A percentile compares a stretch with the other conserved stretches of the same genome.
These are phyloP conservation scores for Melanerpes aurifrons DNA, from an alignment of 2,113 vertebrate species.

Conservation along the genomic window DNA sequence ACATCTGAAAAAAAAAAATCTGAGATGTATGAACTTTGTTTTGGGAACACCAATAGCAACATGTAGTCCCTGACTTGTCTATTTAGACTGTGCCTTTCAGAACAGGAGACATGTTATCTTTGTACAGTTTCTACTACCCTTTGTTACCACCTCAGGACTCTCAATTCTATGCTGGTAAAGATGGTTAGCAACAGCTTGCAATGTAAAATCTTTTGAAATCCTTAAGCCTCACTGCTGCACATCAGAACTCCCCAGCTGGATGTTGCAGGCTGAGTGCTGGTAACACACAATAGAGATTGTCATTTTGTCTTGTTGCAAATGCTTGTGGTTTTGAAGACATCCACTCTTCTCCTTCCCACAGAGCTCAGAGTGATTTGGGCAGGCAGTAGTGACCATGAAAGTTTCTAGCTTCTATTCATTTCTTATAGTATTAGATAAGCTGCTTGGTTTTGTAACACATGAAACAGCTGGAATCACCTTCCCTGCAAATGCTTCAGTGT, in stretches of 20 bases:
- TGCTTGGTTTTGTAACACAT: background rate
- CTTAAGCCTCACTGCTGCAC: background rate
- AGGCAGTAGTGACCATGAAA: background rate
- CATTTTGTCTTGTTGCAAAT: background rate
- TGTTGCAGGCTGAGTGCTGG: background rate
- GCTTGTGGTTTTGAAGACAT: slow-evolving; percentile 28
- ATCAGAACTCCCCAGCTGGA: background rate
- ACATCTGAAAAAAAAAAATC: background rate
- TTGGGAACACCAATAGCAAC: background rate
- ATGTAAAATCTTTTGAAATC: background rate
- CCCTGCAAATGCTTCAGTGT: background rate
- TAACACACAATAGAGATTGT: background rate
- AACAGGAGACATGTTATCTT: background rate
- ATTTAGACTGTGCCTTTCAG: background rate
- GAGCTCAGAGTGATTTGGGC: background rate
- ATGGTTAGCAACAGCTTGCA: background rate
- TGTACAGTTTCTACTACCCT: background rate
- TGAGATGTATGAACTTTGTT: background rate
- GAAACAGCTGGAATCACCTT: background rate
- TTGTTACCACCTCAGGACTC: background rate
- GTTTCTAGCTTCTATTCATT: background rate
- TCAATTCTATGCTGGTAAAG: background rate
- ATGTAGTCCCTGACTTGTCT: background rate
- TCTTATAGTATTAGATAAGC: background rate
- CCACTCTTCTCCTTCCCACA: slow-evolving; percentile 3